Conservation (phyloP, 2,797 vertebrate genomes). For the Acridotheres tristis region DNA sequence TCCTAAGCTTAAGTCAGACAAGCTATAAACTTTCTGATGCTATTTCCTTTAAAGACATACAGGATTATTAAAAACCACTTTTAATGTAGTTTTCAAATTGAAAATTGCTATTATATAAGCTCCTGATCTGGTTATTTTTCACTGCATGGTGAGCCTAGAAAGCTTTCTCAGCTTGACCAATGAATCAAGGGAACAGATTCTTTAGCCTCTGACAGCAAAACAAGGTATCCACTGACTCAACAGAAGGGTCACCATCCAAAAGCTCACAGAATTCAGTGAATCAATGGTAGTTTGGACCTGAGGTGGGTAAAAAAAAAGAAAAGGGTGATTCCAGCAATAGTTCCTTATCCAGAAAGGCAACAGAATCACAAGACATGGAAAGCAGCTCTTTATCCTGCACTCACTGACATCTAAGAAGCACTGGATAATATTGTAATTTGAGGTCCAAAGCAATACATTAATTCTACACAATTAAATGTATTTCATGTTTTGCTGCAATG, state of each 20-base stretch:
- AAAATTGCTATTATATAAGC: neutral
- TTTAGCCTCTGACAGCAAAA: neutral
- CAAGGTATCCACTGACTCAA: neutral
- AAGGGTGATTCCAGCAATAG: neutral
- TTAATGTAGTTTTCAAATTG: neutral
- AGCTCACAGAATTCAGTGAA: neutral
- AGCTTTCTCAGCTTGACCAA: neutral
- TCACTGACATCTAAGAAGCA: neutral
- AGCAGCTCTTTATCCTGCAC: neutral
- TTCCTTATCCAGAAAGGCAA: neutral
- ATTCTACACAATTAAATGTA: neutral
- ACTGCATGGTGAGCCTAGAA: neutral
- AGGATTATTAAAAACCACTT: neutral
- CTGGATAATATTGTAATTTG: neutral
- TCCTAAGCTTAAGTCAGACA: neutral
- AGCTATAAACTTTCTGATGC: neutral
- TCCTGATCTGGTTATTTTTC: neutral
- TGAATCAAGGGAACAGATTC: neutral
- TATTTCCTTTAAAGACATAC: neutral
- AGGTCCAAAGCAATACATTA: neutral
- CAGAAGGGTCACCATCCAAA: neutral
- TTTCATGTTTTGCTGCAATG: neutral
- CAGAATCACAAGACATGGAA: neutral
- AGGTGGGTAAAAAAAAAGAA: neutral
- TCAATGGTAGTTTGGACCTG: neutral